phyloP scores from a whole-genome alignment of 2,888 invertebrate species.

The Stenolophus ochropezus region DNA sequence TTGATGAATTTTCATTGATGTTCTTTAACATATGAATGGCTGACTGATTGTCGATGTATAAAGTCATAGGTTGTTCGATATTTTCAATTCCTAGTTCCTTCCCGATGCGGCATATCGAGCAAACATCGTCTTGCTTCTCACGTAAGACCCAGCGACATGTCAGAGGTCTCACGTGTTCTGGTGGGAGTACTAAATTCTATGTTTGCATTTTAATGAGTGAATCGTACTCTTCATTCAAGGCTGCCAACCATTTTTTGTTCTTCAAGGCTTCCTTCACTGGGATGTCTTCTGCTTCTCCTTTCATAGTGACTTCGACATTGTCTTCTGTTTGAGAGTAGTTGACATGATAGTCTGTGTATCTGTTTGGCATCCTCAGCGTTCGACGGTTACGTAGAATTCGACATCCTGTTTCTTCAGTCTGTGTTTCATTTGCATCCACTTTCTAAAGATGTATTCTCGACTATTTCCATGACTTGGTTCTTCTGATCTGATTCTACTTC shows the following conservation, averaged over 20 bases:
- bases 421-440: neutral
- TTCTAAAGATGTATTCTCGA: neutral
- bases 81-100: slow-evolving; percentile 63
- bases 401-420: neutral
- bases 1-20: too few species aligned
- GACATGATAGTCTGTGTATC: neutral
- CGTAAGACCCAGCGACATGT: too few species aligned
- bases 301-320: too few species aligned
- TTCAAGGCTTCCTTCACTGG: too few species aligned
- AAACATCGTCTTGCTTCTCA: too few species aligned
- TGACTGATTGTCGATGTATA: slow-evolving; percentile 64
- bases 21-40: slow-evolving; percentile 65
- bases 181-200: too few species aligned
- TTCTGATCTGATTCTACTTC: neutral
- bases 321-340: neutral
- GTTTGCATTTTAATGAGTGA: too few species aligned
- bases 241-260: too few species aligned
- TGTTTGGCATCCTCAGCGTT: neutral
- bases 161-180: too few species aligned
- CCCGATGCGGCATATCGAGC: slow-evolving; percentile 54
- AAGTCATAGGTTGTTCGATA: slow-evolving; percentile 62
- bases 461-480: neutral
- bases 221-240: too few species aligned
- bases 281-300: too few species aligned
- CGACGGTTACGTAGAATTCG: neutral